Percentiles rank a stretch among this genome's conserved stretches.
phyloP scores from a whole-genome alignment of 2,113 vertebrate species.

The Bambusicola thoracicus region DNA sequence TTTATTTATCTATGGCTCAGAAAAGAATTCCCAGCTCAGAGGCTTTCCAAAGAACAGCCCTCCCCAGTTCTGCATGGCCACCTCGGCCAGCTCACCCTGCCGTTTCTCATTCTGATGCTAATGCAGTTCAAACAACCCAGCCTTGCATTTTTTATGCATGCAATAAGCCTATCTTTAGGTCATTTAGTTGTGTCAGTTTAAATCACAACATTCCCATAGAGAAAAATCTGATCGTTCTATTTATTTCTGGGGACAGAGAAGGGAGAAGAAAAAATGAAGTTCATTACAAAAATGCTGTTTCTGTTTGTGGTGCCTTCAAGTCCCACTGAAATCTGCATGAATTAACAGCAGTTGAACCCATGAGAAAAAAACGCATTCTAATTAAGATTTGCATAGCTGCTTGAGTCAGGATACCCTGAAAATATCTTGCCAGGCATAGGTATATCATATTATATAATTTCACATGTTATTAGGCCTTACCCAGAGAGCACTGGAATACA shows the following conservation, averaged over 20 bases:
- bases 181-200: conserved; percentile 37
- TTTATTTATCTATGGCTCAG: conserved; percentile 44
- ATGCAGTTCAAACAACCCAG: conserved; percentile 67
- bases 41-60: conserved; percentile 41
- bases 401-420: neutral
- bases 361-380: neutral
- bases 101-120: conserved; percentile 66
- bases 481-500: neutral
- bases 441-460: neutral
- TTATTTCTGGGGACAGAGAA: neutral
- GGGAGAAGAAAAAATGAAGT: neutral
- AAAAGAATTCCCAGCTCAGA: conserved; percentile 26
- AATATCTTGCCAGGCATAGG: accelerated
- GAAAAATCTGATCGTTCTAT: conserved; percentile 33
- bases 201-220: conserved; percentile 40
- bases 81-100: neutral
- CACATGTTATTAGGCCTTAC: neutral
- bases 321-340: neutral
- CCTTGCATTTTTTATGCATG: conserved; percentile 47
- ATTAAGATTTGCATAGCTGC: neutral
- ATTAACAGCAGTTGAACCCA: neutral
- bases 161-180: conserved; percentile 54
- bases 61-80: conserved; percentile 57
- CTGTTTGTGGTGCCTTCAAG: neutral
- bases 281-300: neutral